These are phyloP conservation scores for Tetragonula clypearis DNA, from an alignment of 1,140 invertebrate genomes.

Conservation along the genomic window DNA sequence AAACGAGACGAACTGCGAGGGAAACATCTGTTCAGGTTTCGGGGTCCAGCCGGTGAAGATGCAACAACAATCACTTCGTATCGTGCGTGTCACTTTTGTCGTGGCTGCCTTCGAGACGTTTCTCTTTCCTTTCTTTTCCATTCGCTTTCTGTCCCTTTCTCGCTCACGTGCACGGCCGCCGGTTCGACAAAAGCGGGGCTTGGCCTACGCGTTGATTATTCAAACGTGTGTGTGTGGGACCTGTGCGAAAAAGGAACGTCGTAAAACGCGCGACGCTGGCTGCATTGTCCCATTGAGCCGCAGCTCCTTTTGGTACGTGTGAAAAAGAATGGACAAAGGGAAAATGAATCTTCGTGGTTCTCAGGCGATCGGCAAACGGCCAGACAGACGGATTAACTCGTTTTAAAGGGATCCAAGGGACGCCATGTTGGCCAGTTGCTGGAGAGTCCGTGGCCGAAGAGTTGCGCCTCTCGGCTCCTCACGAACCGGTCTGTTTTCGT, in stretches of 20 bases:
- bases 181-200: slow-evolving; percentile 12
- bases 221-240: slow-evolving; percentile 54
- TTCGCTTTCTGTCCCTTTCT: neutral
- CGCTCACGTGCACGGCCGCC: too few relatives aligned
- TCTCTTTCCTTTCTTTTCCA: neutral
- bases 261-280: slow-evolving; percentile 47
- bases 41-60: slow-evolving; percentile 18
- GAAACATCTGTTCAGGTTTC: slow-evolving; percentile 57
- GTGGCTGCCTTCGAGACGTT: slow-evolving; percentile 11
- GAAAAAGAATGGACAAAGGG: slow-evolving; percentile 76
- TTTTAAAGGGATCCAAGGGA: slow-evolving; percentile 71
- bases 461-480: neutral
- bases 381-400: slow-evolving; percentile 72
- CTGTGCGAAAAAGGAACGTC: slow-evolving; percentile 47
- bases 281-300: slow-evolving; percentile 65
- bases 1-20: slow-evolving; percentile 34
- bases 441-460: neutral
- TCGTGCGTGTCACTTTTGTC: slow-evolving; percentile 53
- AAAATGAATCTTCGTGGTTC: slow-evolving; percentile 77
- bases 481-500: slow-evolving; percentile 64
- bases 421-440: slow-evolving; percentile 60
- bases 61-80: slow-evolving; percentile 51
- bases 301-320: slow-evolving; percentile 70
- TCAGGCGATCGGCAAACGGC: slow-evolving; percentile 72
- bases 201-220: slow-evolving; percentile 53